A percentile compares a stretch with the other conserved stretches of the same genome.
These are phyloP conservation scores for Heterocephalus glaber DNA, from an alignment of 2,113 vertebrate species.

Conservation along the genomic window DNA sequence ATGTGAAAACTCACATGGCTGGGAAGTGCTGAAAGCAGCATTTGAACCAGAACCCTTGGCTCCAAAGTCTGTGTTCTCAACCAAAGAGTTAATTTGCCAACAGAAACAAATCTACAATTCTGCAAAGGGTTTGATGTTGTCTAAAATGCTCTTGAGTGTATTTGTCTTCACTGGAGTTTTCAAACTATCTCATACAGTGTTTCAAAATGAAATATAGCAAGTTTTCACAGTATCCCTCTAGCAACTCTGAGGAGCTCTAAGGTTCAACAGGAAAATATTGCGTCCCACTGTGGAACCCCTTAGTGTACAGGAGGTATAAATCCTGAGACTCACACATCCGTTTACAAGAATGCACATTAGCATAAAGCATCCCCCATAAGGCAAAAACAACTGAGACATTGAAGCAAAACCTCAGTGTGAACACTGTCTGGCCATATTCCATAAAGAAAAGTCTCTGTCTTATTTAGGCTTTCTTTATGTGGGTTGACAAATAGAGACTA, in stretches of 20 bases:
- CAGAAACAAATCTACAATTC: not conserved
- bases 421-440: not conserved
- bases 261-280: not conserved
- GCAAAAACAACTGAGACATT: fast-evolving
- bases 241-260: not conserved
- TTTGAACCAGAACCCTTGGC: not conserved
- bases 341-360: not conserved
- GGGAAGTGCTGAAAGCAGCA: too few species aligned
- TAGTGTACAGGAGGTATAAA: not conserved
- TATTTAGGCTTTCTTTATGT: not conserved
- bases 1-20: fast-evolving
- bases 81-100: not conserved
- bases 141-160: not conserved
- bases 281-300: not conserved
- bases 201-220: not conserved
- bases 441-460: not conserved
- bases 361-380: not conserved
- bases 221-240: not conserved
- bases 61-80: not conserved
- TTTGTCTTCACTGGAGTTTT: not conserved
- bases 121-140: not conserved
- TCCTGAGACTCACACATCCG: not conserved
- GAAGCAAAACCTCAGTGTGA: not conserved
- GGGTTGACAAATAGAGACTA: too few species aligned
- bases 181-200: not conserved